These are phyloP conservation scores for Nematolebias whitei DNA, from an alignment of 2,113 vertebrate species.

Conservation along the genomic window DNA sequence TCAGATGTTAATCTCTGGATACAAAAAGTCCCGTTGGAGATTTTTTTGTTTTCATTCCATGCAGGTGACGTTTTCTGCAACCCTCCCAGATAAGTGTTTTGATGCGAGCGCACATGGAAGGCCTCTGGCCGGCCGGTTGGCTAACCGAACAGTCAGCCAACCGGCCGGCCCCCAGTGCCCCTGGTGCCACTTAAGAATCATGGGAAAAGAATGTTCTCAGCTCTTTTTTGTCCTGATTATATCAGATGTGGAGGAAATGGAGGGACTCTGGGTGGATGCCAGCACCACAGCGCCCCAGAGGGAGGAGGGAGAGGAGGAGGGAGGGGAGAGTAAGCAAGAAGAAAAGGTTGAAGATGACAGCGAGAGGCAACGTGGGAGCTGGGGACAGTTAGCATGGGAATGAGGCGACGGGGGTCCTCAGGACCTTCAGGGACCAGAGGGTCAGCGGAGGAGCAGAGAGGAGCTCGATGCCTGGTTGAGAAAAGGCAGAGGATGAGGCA, in stretches of 20 bases:
- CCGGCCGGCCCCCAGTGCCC: slow-evolving; percentile 51
- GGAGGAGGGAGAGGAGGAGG: slow-evolving; percentile 5
- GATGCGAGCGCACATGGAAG: slow-evolving; percentile 19
- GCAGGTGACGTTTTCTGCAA: slow-evolving; percentile 5
- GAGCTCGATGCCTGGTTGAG: slow-evolving; percentile 9
- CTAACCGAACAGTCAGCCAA: slow-evolving; percentile 31
- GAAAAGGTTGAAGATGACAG: slow-evolving; percentile 3
- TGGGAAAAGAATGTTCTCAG: slow-evolving; percentile 81
- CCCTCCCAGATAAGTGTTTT: slow-evolving; percentile 45
- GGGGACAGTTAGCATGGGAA: slow-evolving; percentile 39
- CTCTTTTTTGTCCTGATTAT: slow-evolving; percentile 75
- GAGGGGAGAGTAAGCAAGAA: slow-evolving; percentile 11
- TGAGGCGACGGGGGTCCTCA: slow-evolving; percentile 8
- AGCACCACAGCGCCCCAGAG: slow-evolving; percentile 58
- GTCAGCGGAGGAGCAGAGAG: slow-evolving; percentile 25
- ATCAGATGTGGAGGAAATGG: slow-evolving; percentile 79
- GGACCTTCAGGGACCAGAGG: slow-evolving; percentile 51
- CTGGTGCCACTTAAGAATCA: slow-evolving; percentile 77
- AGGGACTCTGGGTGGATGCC: slow-evolving; percentile 66
- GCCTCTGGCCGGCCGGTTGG: slow-evolving; percentile 27
- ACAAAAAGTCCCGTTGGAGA: not conserved
- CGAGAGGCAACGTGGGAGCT: not conserved
- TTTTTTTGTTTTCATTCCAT: slow-evolving; percentile 11
- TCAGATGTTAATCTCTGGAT: slow-evolving; percentile 3
- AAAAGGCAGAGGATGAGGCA: slow-evolving; percentile 19